These are phyloP conservation scores for Drosophila helvetica DNA, from an alignment of 2,888 invertebrate genomes.

Conservation along the genomic window DNA sequence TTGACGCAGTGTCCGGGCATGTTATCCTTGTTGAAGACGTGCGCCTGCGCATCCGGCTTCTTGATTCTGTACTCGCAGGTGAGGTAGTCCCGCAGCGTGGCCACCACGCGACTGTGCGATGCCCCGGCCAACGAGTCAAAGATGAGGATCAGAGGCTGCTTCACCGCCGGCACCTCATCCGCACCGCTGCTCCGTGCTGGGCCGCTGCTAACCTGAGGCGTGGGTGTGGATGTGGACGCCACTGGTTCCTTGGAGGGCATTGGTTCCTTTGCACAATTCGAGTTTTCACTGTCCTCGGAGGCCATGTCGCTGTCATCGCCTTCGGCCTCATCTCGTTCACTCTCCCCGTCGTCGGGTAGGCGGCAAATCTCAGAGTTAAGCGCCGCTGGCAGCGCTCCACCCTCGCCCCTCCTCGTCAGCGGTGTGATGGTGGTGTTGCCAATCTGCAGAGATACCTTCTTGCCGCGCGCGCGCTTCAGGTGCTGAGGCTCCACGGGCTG, in stretches of 20 bases:
- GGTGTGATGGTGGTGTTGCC: conserved; percentile 88
- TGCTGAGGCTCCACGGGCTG: conserved; percentile 85
- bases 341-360: conserved; percentile 88
- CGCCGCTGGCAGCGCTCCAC: conserved; percentile 84
- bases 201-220: conserved; percentile 14
- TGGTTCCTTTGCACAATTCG: conserved; percentile 59
- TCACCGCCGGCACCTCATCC: conserved; percentile 65
- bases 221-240: conserved; percentile 6
- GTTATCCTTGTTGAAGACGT: conserved; percentile 90
- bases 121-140: conserved; percentile 96
- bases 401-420: conserved; percentile 84
- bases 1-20: conserved; percentile 95
- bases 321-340: conserved; percentile 91
- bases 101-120: conserved; percentile 92
- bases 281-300: conserved; percentile 84
- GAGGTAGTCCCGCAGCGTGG: conserved; percentile 95
- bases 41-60: conserved; percentile 85
- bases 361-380: conserved; percentile 83
- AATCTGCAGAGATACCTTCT: conserved; percentile 87
- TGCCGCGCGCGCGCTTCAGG: conserved; percentile 84
- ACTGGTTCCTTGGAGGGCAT: conserved; percentile 9
- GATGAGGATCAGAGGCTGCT: conserved; percentile 93
- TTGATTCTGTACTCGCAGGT: conserved; percentile 93
- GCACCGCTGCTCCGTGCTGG: conserved; percentile 15
- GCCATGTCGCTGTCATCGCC: conserved; percentile 91